A percentile compares a stretch with the other conserved stretches of the same genome.
phyloP scores from a whole-genome alignment of 2,797 vertebrate genomes.

The Bovichtus variegatus region DNA sequence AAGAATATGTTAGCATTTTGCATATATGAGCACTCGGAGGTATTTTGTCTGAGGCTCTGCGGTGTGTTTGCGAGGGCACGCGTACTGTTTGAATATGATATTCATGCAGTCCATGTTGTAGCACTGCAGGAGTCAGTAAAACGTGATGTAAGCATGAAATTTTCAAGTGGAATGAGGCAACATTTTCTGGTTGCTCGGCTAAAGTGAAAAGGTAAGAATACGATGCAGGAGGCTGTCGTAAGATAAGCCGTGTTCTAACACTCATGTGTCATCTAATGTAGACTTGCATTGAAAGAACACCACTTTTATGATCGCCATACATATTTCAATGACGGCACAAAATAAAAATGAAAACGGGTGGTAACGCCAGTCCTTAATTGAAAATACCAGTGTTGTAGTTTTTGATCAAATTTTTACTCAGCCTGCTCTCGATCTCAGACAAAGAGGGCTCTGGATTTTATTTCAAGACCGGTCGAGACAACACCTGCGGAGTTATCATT shows the following conservation, averaged over 20 bases:
- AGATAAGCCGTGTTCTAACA: background rate
- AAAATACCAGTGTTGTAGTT: too few relatives aligned
- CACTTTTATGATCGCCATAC: background rate
- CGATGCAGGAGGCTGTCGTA: background rate
- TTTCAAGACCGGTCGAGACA: too few relatives aligned
- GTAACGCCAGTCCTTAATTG: too few relatives aligned
- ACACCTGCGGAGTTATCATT: too few relatives aligned
- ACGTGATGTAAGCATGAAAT: slow-evolving; percentile 13
- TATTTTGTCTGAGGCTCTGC: slow-evolving; percentile 53
- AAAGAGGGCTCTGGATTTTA: too few relatives aligned
- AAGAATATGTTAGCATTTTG: slow-evolving; percentile 72
- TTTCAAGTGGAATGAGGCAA: slow-evolving; percentile 25
- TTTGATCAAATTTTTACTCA: too few relatives aligned
- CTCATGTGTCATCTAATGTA: background rate
- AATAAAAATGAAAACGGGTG: too few relatives aligned
- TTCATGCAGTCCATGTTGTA: slow-evolving; percentile 40
- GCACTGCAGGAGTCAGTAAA: slow-evolving; percentile 25
- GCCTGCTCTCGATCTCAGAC: too few relatives aligned
- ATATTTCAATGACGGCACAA: too few relatives aligned
- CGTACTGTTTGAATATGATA: slow-evolving; percentile 43
- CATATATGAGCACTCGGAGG: slow-evolving; percentile 61
- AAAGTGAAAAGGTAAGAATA: slow-evolving; percentile 21
- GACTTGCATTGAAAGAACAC: background rate
- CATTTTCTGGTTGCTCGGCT: slow-evolving; percentile 19
- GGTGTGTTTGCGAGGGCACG: slow-evolving; percentile 46